Conservation (phyloP, 2,113 vertebrate genomes). For the Lynx canadensis region DNA sequence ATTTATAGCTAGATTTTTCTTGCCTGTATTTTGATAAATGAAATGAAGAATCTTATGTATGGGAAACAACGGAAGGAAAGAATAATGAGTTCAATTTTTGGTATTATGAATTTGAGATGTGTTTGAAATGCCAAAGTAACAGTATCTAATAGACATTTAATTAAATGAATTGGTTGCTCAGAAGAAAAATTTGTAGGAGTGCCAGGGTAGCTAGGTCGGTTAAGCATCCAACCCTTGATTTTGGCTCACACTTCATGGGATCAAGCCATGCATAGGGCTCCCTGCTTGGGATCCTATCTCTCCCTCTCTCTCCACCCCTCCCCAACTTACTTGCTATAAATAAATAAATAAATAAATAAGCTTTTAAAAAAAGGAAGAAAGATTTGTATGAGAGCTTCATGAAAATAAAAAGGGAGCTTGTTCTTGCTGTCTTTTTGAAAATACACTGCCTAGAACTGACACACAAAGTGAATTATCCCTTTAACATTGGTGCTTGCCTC, state of each 20-base stretch:
- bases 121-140: not conserved
- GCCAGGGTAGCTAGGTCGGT: no score
- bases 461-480: not conserved
- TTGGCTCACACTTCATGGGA: no score
- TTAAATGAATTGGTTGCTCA: not conserved
- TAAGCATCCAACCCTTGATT: no score
- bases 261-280: no score
- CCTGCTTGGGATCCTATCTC: no score
- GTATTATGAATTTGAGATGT: not conserved
- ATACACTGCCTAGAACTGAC: not conserved
- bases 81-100: not conserved
- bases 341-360: no score
- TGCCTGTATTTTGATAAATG: not conserved
- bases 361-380: not conserved
- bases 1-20: not conserved
- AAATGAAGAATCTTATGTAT: not conserved
- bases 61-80: not conserved
- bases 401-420: not conserved
- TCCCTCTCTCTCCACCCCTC: no score
- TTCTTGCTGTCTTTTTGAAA: not conserved
- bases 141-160: not conserved
- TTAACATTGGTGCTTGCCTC: not conserved
- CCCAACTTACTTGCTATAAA: no score
- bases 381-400: not conserved
- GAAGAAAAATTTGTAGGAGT: not conserved